phyloP scores from a whole-genome alignment of 2,888 invertebrate species.

The Eremobia ochroleuca region DNA sequence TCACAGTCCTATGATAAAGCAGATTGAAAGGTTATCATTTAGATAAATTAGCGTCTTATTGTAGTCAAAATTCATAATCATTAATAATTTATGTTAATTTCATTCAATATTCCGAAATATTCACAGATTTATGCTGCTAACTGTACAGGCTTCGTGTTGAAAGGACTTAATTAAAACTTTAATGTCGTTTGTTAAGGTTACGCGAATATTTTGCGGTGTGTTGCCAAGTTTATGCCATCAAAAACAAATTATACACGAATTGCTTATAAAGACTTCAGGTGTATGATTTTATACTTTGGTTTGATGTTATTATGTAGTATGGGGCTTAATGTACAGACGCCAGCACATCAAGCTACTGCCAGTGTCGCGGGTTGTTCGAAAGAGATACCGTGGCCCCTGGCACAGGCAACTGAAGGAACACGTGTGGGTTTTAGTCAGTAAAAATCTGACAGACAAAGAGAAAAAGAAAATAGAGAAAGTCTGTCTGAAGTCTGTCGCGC shows the following conservation, averaged over 20 bases:
- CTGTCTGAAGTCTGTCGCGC: no score
- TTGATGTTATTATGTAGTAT: neutral
- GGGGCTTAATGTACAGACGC: no score
- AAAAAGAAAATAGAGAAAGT: no score
- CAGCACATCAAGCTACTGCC: no score
- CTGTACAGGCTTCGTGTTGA: constrained; percentile 32
- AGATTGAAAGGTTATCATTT: neutral
- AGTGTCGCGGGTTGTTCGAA: no score
- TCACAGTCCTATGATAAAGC: neutral
- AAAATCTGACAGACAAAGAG: no score
- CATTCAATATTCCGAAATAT: constrained; percentile 23
- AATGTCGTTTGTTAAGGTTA: constrained; percentile 56
- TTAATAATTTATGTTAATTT: constrained; percentile 11
- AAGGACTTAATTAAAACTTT: constrained; percentile 53
- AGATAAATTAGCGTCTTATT: neutral
- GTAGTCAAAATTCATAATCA: constrained; percentile 1
- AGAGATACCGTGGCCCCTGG: no score
- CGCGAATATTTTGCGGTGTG: constrained; percentile 40
- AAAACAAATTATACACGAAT: constrained; percentile 52
- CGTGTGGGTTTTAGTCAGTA: no score
- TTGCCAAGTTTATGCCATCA: constrained; percentile 46
- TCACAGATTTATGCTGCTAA: constrained; percentile 19
- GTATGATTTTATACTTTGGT: constrained; percentile 18
- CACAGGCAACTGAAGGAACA: no score
- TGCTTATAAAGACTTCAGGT: constrained; percentile 32